Evolutionary conservation across 2,888 invertebrate genomes (phyloP).

Genomic region (Hirtodrosophila trivittata): DNA sequence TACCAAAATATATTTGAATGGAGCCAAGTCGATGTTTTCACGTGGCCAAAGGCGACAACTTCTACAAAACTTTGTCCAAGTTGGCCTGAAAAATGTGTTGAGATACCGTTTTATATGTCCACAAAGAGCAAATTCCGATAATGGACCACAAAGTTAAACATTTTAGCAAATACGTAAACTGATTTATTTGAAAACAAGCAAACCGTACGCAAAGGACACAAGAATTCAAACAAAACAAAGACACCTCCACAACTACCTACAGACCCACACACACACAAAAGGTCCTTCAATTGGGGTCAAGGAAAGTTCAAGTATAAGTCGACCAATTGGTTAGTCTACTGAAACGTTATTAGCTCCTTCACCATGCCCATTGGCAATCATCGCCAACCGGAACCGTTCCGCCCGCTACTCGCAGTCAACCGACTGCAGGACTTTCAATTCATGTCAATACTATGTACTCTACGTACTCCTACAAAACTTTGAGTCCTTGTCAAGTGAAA

Average conservation of each 20-base stretch:
- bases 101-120: slow-evolving; percentile 26
- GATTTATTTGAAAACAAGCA: slow-evolving; percentile 39
- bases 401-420: slow-evolving; percentile 28
- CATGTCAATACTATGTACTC: too few relatives aligned
- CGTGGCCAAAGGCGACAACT: slow-evolving; percentile 30
- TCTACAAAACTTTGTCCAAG: slow-evolving; percentile 32
- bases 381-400: slow-evolving; percentile 49
- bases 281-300: slow-evolving; percentile 33
- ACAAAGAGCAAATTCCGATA: slow-evolving; percentile 38
- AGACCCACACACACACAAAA: slow-evolving; percentile 8
- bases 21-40: not conserved
- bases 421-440: slow-evolving; percentile 21
- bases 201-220: slow-evolving; percentile 8
- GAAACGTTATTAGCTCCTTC: slow-evolving; percentile 45
- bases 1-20: slow-evolving; percentile 10
- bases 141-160: slow-evolving; percentile 43
- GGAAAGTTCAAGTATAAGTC: slow-evolving; percentile 31
- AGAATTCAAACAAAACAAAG: not conserved
- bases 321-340: slow-evolving; percentile 46
- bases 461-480: too few relatives aligned
- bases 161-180: slow-evolving; percentile 39
- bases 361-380: slow-evolving; percentile 33
- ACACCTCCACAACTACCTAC: too few relatives aligned
- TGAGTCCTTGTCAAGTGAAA: too few relatives aligned
- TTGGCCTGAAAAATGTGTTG: slow-evolving; percentile 20